Percentiles rank a stretch among this genome's conserved stretches.
Conservation (phyloP, 2,888 invertebrate species). For the Leptopilina myrica region DNA sequence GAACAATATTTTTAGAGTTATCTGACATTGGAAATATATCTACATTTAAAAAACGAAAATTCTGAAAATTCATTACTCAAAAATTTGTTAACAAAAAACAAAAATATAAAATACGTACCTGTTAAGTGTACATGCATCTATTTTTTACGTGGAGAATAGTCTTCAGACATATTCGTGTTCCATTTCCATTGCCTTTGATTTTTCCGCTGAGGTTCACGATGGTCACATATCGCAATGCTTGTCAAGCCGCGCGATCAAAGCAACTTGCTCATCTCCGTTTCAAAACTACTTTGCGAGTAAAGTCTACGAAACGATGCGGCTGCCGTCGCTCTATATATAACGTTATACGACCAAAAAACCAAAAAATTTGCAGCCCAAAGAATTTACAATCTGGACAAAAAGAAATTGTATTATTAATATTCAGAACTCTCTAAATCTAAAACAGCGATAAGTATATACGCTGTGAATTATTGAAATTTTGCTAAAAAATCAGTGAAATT, state of each 20-base stretch:
- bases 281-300: constrained; percentile 43
- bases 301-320: constrained; percentile 45
- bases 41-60: no score
- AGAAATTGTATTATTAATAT: neutral
- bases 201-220: neutral
- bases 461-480: no score
- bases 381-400: neutral
- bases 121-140: no score
- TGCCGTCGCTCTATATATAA: constrained; percentile 57
- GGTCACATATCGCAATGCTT: constrained; percentile 36
- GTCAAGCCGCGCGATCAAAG: constrained; percentile 50
- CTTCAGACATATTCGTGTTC: neutral
- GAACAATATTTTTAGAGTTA: no score
- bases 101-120: no score
- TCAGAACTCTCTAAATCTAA: no score
- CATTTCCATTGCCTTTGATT: constrained; percentile 7
- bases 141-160: no score
- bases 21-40: no score
- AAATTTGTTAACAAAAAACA: no score
- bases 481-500: no score
- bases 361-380: constrained; percentile 23
- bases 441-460: no score
- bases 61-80: no score
- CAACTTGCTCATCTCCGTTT: constrained; percentile 42
- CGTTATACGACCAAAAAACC: constrained; percentile 55